Percentiles rank a stretch among this genome's conserved stretches.
Evolutionary conservation across 2,888 invertebrate genomes (phyloP).

Genomic region (Aplocera efformata): DNA sequence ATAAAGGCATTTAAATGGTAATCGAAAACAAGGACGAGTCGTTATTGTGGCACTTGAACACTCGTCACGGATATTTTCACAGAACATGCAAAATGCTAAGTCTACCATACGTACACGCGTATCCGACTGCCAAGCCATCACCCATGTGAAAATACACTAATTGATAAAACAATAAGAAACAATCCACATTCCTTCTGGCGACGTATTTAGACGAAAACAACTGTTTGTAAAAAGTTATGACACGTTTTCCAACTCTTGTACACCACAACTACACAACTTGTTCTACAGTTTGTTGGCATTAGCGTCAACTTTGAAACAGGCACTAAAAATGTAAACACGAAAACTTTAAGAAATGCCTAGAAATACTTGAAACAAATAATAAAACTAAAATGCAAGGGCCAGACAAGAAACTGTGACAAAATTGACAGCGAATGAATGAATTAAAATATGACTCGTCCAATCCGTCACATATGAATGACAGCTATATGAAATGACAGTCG

Average conservation of each 20-base stretch:
- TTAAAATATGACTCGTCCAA: conserved; percentile 19
- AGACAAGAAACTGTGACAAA: conserved; percentile 54
- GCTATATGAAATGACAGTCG: conserved; percentile 8
- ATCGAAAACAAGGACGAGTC: conserved; percentile 63
- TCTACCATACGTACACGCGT: conserved; percentile 65
- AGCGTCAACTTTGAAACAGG: conserved; percentile 45
- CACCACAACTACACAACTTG: conserved; percentile 45
- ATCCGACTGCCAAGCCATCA: conserved; percentile 80
- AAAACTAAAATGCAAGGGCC: conserved; percentile 71
- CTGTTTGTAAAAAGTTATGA: conserved; percentile 66
- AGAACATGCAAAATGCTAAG: conserved; percentile 20
- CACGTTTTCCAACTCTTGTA: conserved; percentile 67
- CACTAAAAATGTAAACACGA: conserved; percentile 59
- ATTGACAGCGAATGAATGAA: conserved; percentile 39
- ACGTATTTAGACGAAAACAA: conserved; percentile 65
- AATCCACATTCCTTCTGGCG: conserved; percentile 68
- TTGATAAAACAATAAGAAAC: conserved; percentile 63
- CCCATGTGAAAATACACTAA: conserved; percentile 76
- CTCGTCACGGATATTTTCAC: conserved; percentile 4
- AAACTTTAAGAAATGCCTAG: conserved; percentile 54
- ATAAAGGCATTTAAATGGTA: conserved; percentile 58
- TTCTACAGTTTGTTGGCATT: conserved; percentile 52
- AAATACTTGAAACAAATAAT: conserved; percentile 69
- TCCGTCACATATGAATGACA: conserved; percentile 3
- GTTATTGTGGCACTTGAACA: conserved; percentile 6